phyloP scores from a whole-genome alignment of 2,113 vertebrate species.

The Lichenostomus cassidix region DNA sequence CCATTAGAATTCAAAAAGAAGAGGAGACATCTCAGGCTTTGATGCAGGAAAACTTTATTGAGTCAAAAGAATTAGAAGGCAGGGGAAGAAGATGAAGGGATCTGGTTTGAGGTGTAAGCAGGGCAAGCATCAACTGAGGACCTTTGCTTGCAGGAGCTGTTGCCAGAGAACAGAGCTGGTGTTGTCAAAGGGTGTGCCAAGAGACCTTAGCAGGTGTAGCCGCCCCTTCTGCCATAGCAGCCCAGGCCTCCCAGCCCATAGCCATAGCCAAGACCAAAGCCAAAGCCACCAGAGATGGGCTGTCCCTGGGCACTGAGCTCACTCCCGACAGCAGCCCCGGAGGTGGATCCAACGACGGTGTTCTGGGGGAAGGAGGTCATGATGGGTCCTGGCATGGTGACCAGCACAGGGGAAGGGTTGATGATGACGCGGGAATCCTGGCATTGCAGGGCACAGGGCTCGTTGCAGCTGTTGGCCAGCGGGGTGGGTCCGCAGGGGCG shows the following conservation, averaged over 20 bases:
- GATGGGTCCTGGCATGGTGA: no score
- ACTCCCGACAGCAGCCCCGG: no score
- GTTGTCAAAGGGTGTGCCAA: no score
- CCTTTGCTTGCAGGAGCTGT: background rate
- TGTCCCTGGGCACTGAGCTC: no score
- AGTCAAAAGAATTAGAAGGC: background rate
- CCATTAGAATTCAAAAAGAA: fast-evolving
- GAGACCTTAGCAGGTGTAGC: no score
- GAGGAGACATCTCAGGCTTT: background rate
- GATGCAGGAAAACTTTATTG: background rate
- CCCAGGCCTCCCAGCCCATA: no score
- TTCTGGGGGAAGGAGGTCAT: no score
- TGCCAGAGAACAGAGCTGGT: background rate
- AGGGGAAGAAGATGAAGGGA: background rate
- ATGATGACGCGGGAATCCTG: background rate
- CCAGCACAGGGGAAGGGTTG: no score
- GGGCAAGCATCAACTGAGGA: fast-evolving
- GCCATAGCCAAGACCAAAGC: no score
- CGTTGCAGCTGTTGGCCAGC: background rate
- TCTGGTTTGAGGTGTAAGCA: background rate
- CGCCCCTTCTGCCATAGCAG: no score
- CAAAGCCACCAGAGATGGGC: no score
- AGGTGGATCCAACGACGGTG: no score
- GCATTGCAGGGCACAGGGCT: background rate
- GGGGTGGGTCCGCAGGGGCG: background rate